Conservation (phyloP, 2,888 invertebrate species). For the Trichopoda pennipes region DNA sequence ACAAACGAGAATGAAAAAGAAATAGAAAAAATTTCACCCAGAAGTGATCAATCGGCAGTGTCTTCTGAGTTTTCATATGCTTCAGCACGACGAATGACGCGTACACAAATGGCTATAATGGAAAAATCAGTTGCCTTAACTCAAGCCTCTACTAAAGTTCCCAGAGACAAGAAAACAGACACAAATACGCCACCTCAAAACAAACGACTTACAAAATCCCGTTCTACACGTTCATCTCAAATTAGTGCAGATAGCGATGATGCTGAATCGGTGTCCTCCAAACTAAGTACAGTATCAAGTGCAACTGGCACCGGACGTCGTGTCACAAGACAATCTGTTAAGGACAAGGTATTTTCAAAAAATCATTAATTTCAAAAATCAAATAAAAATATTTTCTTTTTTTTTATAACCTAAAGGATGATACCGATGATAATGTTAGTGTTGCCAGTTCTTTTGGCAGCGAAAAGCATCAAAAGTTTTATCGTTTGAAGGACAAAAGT, state of each 20-base stretch:
- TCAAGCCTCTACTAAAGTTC: conserved; percentile 16
- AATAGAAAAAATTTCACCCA: conserved; percentile 36
- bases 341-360: conserved; percentile 66
- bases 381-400: conserved; percentile 1
- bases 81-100: conserved; percentile 73
- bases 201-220: conserved; percentile 64
- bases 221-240: conserved; percentile 61
- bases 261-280: conserved; percentile 73
- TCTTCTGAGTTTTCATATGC: conserved; percentile 55
- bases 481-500: conserved; percentile 69
- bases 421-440: conserved; percentile 70
- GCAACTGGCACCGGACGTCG: conserved; percentile 60
- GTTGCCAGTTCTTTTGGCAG: conserved; percentile 71
- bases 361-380: neutral
- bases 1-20: conserved; percentile 24
- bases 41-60: conserved; percentile 51
- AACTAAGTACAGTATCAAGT: conserved; percentile 69
- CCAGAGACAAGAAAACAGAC: conserved; percentile 12
- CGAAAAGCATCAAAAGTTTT: conserved; percentile 54
- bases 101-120: conserved; percentile 73
- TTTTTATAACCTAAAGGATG: conserved; percentile 66
- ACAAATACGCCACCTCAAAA: conserved; percentile 43
- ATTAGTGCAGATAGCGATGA: conserved; percentile 72
- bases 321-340: conserved; percentile 70
- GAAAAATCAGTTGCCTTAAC: conserved; percentile 71